Conservation (phyloP, 2,888 invertebrate species). For the Eilema caniola region DNA sequence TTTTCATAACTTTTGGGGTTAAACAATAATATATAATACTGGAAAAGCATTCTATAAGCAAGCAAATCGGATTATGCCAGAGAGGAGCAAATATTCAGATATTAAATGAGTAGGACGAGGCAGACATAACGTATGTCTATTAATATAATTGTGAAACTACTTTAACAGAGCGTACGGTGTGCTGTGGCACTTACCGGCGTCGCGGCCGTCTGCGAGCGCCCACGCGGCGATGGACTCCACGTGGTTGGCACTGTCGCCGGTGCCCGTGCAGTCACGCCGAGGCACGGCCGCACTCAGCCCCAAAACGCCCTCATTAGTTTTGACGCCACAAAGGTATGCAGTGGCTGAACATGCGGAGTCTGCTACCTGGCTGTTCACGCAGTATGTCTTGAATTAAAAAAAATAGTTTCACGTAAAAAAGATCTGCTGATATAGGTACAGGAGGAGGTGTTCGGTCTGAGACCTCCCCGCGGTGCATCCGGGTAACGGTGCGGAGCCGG, state of each 20-base stretch:
- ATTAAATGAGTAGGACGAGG: not conserved
- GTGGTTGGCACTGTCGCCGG: slow-evolving; percentile 81
- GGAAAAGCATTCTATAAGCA: too few relatives aligned
- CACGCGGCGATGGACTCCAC: slow-evolving; percentile 88
- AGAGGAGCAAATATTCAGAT: too few relatives aligned
- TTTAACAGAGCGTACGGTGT: not conserved
- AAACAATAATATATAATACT: too few relatives aligned
- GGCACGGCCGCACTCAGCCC: slow-evolving; percentile 89
- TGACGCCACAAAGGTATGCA: slow-evolving; percentile 89
- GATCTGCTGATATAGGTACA: too few relatives aligned
- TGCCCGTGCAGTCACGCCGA: slow-evolving; percentile 86
- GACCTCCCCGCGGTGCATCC: too few relatives aligned
- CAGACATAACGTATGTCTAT: too few relatives aligned
- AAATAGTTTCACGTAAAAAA: too few relatives aligned
- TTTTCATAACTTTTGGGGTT: not conserved
- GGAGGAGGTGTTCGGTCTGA: too few relatives aligned
- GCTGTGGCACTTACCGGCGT: slow-evolving; percentile 59
- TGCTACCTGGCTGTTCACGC: slow-evolving; percentile 88
- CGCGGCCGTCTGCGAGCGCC: slow-evolving; percentile 83
- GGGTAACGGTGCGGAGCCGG: too few relatives aligned
- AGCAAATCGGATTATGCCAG: too few relatives aligned
- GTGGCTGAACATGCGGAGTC: slow-evolving; percentile 91
- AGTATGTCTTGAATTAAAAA: slow-evolving; percentile 77
- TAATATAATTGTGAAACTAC: not conserved
- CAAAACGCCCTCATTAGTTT: slow-evolving; percentile 88